Evolutionary conservation across 2,113 vertebrate species (phyloP).

Genomic region (Aythya baeri): DNA sequence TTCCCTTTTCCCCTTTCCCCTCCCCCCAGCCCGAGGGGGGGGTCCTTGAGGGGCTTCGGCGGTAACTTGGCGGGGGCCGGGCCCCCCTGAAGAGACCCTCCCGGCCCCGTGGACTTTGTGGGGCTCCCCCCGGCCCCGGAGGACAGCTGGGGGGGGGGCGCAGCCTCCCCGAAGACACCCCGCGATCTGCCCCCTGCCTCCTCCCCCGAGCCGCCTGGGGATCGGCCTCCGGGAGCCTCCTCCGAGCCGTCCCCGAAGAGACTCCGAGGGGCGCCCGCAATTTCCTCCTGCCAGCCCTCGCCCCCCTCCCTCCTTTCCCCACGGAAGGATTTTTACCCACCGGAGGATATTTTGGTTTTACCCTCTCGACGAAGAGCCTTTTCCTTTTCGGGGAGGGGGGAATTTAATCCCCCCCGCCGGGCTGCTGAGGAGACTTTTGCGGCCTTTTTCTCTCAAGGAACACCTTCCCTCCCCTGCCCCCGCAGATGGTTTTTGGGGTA

Average conservation of each 20-base stretch:
- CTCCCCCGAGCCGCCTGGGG: constrained; percentile 8
- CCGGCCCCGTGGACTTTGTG: constrained; percentile 25
- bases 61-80: constrained; percentile 20
- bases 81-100: constrained; percentile 37
- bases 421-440: constrained; percentile 47
- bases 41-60: not conserved
- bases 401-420: constrained; percentile 8
- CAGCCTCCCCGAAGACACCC: constrained; percentile 45
- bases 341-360: constrained; percentile 53
- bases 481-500: constrained; percentile 55
- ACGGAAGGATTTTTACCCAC: constrained; percentile 25
- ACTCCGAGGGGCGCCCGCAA: constrained; percentile 54
- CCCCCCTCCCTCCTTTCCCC: constrained; percentile 23
- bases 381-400: constrained; percentile 16
- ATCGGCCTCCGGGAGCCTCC: constrained; percentile 30
- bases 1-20: not conserved
- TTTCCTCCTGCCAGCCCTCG: constrained; percentile 22
- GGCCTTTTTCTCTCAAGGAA: constrained; percentile 63
- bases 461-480: constrained; percentile 35
- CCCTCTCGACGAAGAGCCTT: constrained; percentile 33
- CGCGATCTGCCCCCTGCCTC: constrained; percentile 14
- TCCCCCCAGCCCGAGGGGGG: not conserved
- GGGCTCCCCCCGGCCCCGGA: constrained; percentile 3
- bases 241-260: constrained; percentile 56
- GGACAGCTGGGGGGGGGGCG: not conserved